phyloP scores from a whole-genome alignment of 1,140 invertebrate genomes.

The Oryctes rhinoceros region DNA sequence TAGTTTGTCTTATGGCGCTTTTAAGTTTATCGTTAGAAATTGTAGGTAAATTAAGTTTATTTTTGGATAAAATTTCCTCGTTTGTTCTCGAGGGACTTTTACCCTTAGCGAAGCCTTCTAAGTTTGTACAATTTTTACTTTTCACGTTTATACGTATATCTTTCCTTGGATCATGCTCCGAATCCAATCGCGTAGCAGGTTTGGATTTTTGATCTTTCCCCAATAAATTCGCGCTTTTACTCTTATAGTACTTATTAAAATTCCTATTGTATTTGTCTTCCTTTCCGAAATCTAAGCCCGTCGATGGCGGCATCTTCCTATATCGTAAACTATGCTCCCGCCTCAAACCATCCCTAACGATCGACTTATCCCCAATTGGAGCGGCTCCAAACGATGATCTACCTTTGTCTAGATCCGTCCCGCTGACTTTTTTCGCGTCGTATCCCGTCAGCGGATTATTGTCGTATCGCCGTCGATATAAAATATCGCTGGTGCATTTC shows the following conservation, averaged over 20 bases:
- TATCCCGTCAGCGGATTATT: slow-evolving; percentile 33
- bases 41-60: background rate
- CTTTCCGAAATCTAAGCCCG: background rate
- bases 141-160: background rate
- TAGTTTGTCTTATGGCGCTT: slow-evolving; percentile 4
- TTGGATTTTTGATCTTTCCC: background rate
- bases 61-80: too few relatives aligned
- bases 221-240: background rate
- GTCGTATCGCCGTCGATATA: slow-evolving; percentile 19
- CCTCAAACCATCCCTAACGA: background rate
- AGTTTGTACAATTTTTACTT: background rate
- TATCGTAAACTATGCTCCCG: background rate
- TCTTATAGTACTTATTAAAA: background rate
- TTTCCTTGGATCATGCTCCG: background rate
- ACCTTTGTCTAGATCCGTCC: background rate
- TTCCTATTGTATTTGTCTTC: background rate
- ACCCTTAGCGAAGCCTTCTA: background rate
- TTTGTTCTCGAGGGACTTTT: too few relatives aligned
- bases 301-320: background rate
- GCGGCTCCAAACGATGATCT: background rate
- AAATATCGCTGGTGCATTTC: slow-evolving; percentile 41
- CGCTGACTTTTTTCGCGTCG: slow-evolving; percentile 30
- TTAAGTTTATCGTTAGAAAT: background rate
- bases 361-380: background rate
- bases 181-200: background rate